Evolutionary conservation across 2,797 vertebrate species (phyloP).

Genomic region (Pantherophis alleghaniensis): DNA sequence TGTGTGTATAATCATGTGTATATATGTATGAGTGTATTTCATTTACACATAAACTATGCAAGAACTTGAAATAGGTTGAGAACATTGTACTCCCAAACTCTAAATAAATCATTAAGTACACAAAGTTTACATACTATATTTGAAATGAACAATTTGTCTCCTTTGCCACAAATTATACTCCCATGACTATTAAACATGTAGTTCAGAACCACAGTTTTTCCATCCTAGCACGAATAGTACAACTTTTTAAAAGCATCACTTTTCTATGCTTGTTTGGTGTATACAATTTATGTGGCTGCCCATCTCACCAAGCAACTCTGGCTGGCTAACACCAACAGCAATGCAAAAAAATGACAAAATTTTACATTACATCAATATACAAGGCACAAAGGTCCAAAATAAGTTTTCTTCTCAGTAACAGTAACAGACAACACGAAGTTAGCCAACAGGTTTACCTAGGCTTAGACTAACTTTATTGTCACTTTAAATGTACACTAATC

Average conservation of each 20-base stretch:
- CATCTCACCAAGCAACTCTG: not conserved
- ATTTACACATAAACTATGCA: not conserved
- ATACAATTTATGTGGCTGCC: not conserved
- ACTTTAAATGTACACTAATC: no score
- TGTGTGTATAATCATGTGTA: not conserved
- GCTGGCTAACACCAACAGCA: not conserved
- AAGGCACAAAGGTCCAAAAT: not conserved
- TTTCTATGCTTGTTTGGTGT: not conserved
- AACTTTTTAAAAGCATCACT: not conserved
- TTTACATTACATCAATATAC: not conserved
- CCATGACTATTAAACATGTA: not conserved
- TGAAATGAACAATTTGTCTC: not conserved
- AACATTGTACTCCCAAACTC: conserved; percentile 39
- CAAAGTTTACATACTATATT: conserved; percentile 8
- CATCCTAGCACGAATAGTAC: not conserved
- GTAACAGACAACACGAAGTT: not conserved
- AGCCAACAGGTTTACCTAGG: not conserved
- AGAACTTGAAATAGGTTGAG: conserved; percentile 45
- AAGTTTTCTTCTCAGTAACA: not conserved
- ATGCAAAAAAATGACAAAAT: not conserved
- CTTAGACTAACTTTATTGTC: no score
- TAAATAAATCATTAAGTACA: conserved; percentile 52
- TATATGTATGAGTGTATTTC: not conserved
- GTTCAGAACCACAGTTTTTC: not conserved
- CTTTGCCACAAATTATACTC: not conserved